Conservation (phyloP, 2,888 invertebrate genomes). For the Poecilobothrus nobilitatus region DNA sequence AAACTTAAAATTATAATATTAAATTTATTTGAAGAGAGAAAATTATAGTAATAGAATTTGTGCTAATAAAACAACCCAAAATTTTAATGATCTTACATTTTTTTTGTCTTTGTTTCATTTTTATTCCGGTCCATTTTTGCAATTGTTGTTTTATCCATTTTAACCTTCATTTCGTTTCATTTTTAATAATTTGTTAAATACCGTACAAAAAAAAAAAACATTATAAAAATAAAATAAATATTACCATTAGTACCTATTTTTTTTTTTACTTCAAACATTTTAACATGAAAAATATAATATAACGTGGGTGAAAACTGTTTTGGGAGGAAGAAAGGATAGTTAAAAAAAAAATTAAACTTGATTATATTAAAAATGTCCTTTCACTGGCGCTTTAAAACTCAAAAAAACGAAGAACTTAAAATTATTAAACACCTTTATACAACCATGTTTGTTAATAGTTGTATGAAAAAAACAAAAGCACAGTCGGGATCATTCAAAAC, state of each 20-base stretch:
- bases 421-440: no score
- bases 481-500: no score
- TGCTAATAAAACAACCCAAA: not conserved
- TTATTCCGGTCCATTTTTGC: not conserved
- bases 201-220: not conserved
- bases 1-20: not conserved
- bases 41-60: not conserved
- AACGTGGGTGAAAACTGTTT: no score
- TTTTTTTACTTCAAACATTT: not conserved
- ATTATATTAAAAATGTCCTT: not conserved
- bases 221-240: not conserved
- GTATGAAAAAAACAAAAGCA: no score
- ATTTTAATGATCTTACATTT: not conserved
- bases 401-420: no score
- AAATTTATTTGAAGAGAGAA: not conserved
- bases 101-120: not conserved
- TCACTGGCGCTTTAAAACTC: not conserved
- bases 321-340: not conserved
- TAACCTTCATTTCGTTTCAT: not conserved
- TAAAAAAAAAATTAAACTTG: not conserved
- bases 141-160: not conserved
- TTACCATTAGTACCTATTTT: not conserved
- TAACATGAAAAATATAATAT: no score
- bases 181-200: not conserved
- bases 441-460: no score